A percentile compares a stretch with the other conserved stretches of the same genome.
phyloP scores from a whole-genome alignment of 2,888 invertebrate species.

The Cephus runcator region DNA sequence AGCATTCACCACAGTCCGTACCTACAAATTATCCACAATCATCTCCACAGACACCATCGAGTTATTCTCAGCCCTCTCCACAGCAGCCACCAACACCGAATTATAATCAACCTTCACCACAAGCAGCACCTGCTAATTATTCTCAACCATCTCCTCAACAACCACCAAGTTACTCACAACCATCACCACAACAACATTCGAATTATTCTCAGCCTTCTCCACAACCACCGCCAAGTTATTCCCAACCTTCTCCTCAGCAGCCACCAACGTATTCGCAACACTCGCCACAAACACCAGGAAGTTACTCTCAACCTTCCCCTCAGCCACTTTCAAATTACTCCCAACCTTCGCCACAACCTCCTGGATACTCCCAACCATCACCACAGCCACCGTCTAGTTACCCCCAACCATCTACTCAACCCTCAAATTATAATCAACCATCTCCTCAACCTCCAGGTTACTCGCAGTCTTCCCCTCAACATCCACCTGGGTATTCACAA shows the following conservation, averaged over 20 bases:
- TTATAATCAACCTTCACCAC: slow-evolving; percentile 38
- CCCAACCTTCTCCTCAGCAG: slow-evolving; percentile 15
- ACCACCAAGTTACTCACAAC: slow-evolving; percentile 40
- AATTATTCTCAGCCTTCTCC: slow-evolving; percentile 8
- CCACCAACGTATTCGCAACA: slow-evolving; percentile 38
- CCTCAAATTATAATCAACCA: slow-evolving; percentile 40
- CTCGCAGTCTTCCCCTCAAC: slow-evolving; percentile 14
- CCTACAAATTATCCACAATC: slow-evolving; percentile 26
- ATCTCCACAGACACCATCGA: slow-evolving; percentile 12
- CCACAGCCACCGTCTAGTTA: slow-evolving; percentile 31
- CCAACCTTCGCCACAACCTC: slow-evolving; percentile 68
- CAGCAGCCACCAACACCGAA: slow-evolving; percentile 31
- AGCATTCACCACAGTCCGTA: slow-evolving; percentile 47
- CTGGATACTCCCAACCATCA: slow-evolving; percentile 42
- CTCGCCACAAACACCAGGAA: slow-evolving; percentile 41
- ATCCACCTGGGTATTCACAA: slow-evolving; percentile 29
- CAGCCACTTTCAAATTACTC: slow-evolving; percentile 65
- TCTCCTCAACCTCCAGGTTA: slow-evolving; percentile 36
- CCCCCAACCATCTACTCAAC: slow-evolving; percentile 16
- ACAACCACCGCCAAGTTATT: slow-evolving; percentile 14
- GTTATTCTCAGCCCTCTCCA: slow-evolving; percentile 21
- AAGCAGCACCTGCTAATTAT: slow-evolving; percentile 48
- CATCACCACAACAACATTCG: slow-evolving; percentile 34
- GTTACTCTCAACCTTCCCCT: slow-evolving; percentile 39
- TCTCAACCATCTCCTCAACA: slow-evolving; percentile 52